Evolutionary conservation across 2,888 invertebrate genomes (phyloP), one percentile per base, ranked within the genome.

Genomic region (Carabus problematicus): DNA sequence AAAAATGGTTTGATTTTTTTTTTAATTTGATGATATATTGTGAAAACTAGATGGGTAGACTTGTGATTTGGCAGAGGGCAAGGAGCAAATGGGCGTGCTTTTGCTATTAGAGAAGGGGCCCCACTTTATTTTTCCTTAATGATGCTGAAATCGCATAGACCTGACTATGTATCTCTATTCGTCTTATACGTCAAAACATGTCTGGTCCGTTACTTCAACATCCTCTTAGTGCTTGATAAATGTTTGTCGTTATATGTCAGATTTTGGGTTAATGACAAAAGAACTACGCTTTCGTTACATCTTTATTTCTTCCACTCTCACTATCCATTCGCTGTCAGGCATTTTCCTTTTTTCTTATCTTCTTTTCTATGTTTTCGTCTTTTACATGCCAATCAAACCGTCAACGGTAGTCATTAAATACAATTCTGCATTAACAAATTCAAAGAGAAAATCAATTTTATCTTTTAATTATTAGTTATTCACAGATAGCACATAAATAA

Each of bases 221-320:
- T 66, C 64, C 59, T 66, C 59, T 58, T 59, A 58, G n/a, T 59
- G 18, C 42, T 59, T 66, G 66, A 66, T 66, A 66, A 66, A 66
- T 66, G 59, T 66, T 58, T 59, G 47, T 66, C 66, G 49, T 66
- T 59, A 59, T 64, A 64, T 59, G 66, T 66, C 66, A 66, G 66
- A 66, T 66, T 66, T 66, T 49, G 66, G 66, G 66, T 66, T 66
- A 66, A 66, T 66, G 66, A 66, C 66, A 52, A 66, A 59, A 19
- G 59, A 66, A 59, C 42, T 42, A 42, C 14, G 9, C n/a, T 43
- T 18, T n/a, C 40, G 9, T 42, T 41, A 16, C 43, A 16, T 41
- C 42, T 43, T 60, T 60, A 60, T 54, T 18, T 54, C 54, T 19
- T 14, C 29, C 8, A 18, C 11, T 55, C 16, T 47, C 47, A 47